Conservation (phyloP, 2,888 invertebrate species). For the Cryptocheilus praepositus region DNA sequence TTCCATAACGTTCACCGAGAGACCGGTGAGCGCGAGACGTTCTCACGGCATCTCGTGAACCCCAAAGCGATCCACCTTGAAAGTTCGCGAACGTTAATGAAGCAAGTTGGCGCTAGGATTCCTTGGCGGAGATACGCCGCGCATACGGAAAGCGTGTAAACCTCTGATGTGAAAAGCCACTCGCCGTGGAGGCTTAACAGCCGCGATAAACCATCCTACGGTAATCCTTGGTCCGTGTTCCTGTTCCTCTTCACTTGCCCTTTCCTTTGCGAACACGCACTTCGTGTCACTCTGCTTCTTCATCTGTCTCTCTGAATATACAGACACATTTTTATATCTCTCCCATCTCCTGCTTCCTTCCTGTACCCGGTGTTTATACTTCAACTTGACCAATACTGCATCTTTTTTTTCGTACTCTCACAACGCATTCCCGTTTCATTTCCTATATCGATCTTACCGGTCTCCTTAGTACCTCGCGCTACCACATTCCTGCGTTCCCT, state of each 20-base stretch:
- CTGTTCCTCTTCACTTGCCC: not conserved
- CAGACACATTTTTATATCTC: not conserved
- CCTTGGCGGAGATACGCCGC: not conserved
- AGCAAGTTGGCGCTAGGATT: constrained; percentile 29
- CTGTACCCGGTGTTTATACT: not conserved
- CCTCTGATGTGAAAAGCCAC: constrained; percentile 10
- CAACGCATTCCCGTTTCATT: too few species aligned
- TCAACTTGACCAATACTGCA: too few species aligned
- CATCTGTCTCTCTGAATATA: not conserved
- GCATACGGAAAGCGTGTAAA: constrained; percentile 24
- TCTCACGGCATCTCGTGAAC: constrained; percentile 46
- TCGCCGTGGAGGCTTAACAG: not conserved
- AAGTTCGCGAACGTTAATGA: constrained; percentile 39
- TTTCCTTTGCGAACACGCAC: not conserved
- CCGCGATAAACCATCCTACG: not conserved
- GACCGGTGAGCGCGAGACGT: constrained; percentile 18
- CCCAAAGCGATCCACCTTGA: constrained; percentile 49
- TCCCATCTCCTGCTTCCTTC: not conserved
- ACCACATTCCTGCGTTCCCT: not conserved
- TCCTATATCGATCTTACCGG: too few species aligned
- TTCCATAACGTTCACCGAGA: constrained; percentile 18
- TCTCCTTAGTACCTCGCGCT: not conserved
- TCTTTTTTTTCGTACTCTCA: too few species aligned
- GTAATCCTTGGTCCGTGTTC: not conserved
- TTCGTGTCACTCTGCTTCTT: not conserved